A percentile compares a stretch with the other conserved stretches of the same genome.
Conservation (phyloP, 2,797 vertebrate species). For the Antennarius maculatus region DNA sequence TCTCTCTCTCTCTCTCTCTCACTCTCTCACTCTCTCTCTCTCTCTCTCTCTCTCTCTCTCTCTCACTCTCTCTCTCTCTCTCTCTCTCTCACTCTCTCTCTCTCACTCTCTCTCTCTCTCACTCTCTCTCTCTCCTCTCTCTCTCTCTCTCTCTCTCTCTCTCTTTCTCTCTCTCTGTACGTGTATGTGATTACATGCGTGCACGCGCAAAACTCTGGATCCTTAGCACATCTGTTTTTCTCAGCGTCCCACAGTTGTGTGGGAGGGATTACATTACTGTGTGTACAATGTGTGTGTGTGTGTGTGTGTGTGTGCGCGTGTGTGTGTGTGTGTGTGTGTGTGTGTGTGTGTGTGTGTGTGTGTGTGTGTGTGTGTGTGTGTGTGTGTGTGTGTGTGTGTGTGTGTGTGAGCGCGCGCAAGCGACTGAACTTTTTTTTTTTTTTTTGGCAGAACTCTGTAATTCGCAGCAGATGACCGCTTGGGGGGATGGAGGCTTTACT, state of each 20-base stretch:
- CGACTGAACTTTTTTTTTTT: slow-evolving; percentile 40
- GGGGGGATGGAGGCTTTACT: slow-evolving; percentile 73
- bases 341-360: neutral
- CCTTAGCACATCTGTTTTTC: slow-evolving; percentile 75
- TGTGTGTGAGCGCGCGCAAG: slow-evolving; percentile 18
- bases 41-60: no score
- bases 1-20: no score
- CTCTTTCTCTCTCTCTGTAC: neutral
- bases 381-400: slow-evolving; percentile 14
- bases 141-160: no score
- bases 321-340: slow-evolving; percentile 9
- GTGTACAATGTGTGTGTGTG: slow-evolving; percentile 13
- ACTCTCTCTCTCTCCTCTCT: no score
- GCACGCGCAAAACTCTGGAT: slow-evolving; percentile 47
- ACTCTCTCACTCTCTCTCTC: no score
- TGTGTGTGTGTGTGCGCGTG: slow-evolving; percentile 8
- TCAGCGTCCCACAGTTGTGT: slow-evolving; percentile 56
- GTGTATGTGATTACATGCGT: slow-evolving; percentile 31
- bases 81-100: no score
- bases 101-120: no score
- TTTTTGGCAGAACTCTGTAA: slow-evolving; percentile 66
- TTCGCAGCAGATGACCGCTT: slow-evolving; percentile 84
- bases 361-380: slow-evolving; percentile 17
- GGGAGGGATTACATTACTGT: slow-evolving; percentile 56
- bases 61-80: no score